Conservation (phyloP, 2,113 vertebrate genomes). For the Eulemur rufifrons region DNA sequence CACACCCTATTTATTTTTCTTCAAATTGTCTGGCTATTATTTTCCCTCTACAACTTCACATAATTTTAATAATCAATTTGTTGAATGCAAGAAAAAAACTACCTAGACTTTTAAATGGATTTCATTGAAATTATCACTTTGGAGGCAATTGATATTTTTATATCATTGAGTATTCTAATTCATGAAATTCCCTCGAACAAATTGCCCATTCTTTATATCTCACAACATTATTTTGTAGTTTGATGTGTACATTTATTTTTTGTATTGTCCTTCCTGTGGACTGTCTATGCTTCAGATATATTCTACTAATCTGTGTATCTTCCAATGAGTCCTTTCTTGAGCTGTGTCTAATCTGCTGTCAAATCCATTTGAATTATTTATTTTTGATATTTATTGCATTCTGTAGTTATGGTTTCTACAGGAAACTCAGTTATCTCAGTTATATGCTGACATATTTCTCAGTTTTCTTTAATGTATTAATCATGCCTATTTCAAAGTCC, state of each 20-base stretch:
- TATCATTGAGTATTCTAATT: not conserved
- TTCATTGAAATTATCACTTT: not conserved
- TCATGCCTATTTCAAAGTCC: not conserved
- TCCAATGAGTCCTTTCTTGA: not conserved
- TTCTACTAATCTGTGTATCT: not conserved
- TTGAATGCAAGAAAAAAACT: not conserved
- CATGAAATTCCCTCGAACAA: not conserved
- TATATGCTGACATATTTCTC: not conserved
- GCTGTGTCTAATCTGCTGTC: not conserved
- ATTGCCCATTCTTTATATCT: not conserved
- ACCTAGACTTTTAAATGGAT: not conserved
- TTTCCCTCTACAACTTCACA: not conserved
- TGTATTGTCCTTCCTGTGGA: not conserved
- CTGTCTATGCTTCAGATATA: not conserved
- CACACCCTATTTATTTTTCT: not conserved
- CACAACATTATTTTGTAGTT: not conserved
- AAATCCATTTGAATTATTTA: not conserved
- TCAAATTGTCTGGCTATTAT: not conserved
- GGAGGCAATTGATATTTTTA: not conserved
- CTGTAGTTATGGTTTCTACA: not conserved
- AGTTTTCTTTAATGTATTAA: not conserved
- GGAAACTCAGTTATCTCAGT: too few species aligned
- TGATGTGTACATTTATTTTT: not conserved
- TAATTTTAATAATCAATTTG: not conserved
- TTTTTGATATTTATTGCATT: conserved; percentile 5